Evolutionary conservation across 1,140 invertebrate species (phyloP), one percentile per base, ranked within the genome.

Genomic region (Monochamus saltuarius): DNA sequence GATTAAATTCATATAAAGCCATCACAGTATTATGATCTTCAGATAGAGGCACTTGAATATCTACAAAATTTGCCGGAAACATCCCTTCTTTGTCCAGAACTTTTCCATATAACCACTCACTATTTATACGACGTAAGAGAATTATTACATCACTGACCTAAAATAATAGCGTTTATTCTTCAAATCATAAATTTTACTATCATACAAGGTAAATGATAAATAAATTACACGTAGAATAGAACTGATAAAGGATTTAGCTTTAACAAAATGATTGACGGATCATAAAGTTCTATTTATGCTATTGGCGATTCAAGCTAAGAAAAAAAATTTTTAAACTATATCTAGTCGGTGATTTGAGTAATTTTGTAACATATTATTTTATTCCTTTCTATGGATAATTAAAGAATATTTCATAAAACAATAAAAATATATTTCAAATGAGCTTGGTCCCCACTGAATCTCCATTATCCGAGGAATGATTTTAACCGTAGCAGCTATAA

Each of bases 21-120:
- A 71, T 77, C 36, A 80, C 80, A 60, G 64, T 64, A 36, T 65
- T 61, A 60, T 67, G 60, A 56, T 68, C 66, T 47, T 77, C 80
- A 19, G 79, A 77, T 49, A 92, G 74, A 43, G 91, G 89, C 66
- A 90, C 81, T 72, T 87, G 85, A 42, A 94, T 78, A 59, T 91
- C 83, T 42, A 94, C 82, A 78, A 90, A 94, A 72, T 85, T 90
- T 14, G 80, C 75, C 1, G 92, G 92, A 78, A 94, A 94, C 56
- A 94, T 87, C 46, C 92, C 92, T 73, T 87, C 85, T 34, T 80
- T 78, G 68, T 84, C 80, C 19, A 77, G 81, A 59, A 82, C 69
- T 65, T 58, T 82, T 2, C 92, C 71, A 58, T 84, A 84, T 57
- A 90, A 72, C 92, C 92, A 95, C 60, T 91, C 87, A n/a, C 85